Evolutionary conservation across 2,797 vertebrate species (phyloP).

Genomic region (Thalassophryne amazonica): DNA sequence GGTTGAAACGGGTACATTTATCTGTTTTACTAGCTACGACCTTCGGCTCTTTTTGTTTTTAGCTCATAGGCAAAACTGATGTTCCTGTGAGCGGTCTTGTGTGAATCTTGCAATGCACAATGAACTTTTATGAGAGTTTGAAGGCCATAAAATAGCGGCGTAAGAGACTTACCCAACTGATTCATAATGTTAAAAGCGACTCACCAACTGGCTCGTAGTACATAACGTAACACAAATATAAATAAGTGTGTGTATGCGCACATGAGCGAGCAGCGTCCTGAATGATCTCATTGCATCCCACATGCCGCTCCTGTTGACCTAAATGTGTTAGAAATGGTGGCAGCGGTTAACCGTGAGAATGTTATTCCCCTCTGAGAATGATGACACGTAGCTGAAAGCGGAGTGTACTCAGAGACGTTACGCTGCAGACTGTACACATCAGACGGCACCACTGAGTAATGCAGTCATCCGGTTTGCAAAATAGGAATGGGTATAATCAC

Average conservation of each 20-base stretch:
- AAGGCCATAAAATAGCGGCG: too few relatives aligned
- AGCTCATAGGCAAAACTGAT: too few relatives aligned
- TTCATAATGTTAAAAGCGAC: too few relatives aligned
- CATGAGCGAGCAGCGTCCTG: constrained; percentile 11
- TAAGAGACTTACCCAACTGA: too few relatives aligned
- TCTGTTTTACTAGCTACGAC: too few relatives aligned
- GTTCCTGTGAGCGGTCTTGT: too few relatives aligned
- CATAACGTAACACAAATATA: neutral
- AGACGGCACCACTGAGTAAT: neutral
- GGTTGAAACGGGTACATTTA: too few relatives aligned
- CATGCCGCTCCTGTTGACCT: constrained; percentile 32
- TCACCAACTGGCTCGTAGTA: too few relatives aligned
- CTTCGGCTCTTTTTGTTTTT: too few relatives aligned
- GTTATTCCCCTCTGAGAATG: constrained; percentile 7
- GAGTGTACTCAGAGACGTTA: constrained; percentile 3
- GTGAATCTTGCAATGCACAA: too few relatives aligned
- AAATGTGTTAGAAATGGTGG: constrained; percentile 33
- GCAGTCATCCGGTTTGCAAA: constrained; percentile 7
- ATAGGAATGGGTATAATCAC: constrained; percentile 3
- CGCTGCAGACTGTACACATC: too few relatives aligned
- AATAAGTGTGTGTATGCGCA: constrained; percentile 4
- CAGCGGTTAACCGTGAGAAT: constrained; percentile 26
- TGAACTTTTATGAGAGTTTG: too few relatives aligned
- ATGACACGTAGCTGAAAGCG: constrained; percentile 1
- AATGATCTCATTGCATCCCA: constrained; percentile 37